A percentile compares a stretch with the other conserved stretches of the same genome.
Conservation (phyloP, 2,797 vertebrate genomes). For the Hipposideros larvatus region DNA sequence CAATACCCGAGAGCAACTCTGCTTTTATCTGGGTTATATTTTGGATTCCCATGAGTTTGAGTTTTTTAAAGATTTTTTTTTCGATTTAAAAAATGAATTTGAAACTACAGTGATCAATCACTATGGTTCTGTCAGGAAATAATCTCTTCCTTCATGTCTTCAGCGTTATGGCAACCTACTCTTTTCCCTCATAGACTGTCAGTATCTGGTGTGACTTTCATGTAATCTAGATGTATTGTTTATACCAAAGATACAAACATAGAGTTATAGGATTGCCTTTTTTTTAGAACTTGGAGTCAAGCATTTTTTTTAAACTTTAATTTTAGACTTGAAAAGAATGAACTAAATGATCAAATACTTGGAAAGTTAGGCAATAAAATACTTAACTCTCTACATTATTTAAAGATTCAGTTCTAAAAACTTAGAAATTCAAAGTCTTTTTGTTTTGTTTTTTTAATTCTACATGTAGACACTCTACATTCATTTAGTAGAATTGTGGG, state of each 20-base stretch:
- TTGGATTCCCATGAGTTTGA: background rate
- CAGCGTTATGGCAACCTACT: background rate
- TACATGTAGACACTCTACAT: background rate
- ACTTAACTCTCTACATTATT: background rate
- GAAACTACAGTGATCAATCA: background rate
- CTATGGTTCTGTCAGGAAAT: background rate
- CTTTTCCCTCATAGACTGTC: background rate
- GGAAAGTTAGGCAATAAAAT: background rate
- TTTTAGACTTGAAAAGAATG: constrained; percentile 43
- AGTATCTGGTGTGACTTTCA: background rate
- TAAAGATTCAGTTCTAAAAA: constrained; percentile 17
- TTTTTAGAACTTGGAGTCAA: background rate
- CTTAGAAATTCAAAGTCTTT: constrained; percentile 7
- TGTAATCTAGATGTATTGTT: background rate
- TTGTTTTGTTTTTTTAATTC: background rate
- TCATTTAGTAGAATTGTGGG: background rate
- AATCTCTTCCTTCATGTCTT: background rate
- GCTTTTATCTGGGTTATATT: background rate
- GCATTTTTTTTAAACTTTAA: constrained; percentile 31
- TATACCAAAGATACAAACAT: background rate
- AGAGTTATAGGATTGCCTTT: background rate
- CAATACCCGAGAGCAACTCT: background rate
- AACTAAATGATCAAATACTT: constrained; percentile 38
- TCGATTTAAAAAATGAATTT: background rate
- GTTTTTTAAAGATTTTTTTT: background rate